phyloP scores from a whole-genome alignment of 2,113 vertebrate species.

The Hoplias malabaricus region DNA sequence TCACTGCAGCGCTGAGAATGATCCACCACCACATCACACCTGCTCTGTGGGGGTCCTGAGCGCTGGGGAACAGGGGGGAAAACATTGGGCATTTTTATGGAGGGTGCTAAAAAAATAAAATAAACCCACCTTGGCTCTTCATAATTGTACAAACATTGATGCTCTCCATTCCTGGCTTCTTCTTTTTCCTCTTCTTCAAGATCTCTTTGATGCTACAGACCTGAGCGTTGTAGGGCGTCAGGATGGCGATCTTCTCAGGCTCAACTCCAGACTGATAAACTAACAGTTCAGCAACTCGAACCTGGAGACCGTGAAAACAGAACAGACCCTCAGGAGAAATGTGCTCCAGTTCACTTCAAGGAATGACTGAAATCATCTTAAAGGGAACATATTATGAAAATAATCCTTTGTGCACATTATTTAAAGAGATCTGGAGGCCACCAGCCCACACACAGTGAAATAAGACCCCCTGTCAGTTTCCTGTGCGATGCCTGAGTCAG shows the following conservation, averaged over 20 bases:
- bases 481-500: too few species aligned
- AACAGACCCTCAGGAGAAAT: not conserved
- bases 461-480: not conserved
- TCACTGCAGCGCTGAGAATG: too few species aligned
- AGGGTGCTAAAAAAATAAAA: not conserved
- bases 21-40: too few species aligned
- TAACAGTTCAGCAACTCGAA: constrained; percentile 73
- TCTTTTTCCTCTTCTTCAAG: constrained; percentile 34
- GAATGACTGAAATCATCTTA: too few species aligned
- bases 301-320: too few species aligned
- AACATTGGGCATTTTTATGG: too few species aligned
- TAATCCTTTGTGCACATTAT: too few species aligned
- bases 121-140: constrained; percentile 85
- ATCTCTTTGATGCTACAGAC: constrained; percentile 73
- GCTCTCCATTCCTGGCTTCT: constrained; percentile 27
- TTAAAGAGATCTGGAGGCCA: too few species aligned
- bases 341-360: too few species aligned
- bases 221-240: constrained; percentile 89
- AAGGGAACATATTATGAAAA: too few species aligned
- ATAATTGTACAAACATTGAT: constrained; percentile 82
- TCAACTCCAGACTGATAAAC: constrained; percentile 62
- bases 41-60: not conserved
- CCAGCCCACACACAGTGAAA: too few species aligned
- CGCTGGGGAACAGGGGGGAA: too few species aligned
- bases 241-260: constrained; percentile 75